A percentile compares a stretch with the other conserved stretches of the same genome.
Evolutionary conservation across 2,888 invertebrate genomes (phyloP).

Genomic region (Andrena bucephala): DNA sequence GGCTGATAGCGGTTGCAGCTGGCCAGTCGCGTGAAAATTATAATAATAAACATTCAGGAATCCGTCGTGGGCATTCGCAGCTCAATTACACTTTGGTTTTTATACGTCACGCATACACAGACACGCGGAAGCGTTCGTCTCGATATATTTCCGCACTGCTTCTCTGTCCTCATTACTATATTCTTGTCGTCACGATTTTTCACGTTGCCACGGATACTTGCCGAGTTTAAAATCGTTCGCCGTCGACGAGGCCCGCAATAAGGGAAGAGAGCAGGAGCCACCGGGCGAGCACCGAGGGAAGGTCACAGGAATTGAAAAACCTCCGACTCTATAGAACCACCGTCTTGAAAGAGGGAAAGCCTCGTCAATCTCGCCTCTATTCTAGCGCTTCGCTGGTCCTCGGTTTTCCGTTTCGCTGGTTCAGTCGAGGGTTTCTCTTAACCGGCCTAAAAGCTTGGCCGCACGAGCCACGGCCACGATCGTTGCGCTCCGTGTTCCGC

Average conservation of each 20-base stretch:
- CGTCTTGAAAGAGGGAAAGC: neutral
- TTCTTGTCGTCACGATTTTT: conserved; percentile 32
- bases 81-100: conserved; percentile 56
- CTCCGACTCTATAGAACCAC: neutral
- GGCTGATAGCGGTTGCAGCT: conserved; percentile 1
- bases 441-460: conserved; percentile 34
- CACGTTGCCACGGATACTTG: conserved; percentile 24
- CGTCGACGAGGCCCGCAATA: conserved; percentile 4
- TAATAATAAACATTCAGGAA: conserved; percentile 41
- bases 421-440: conserved; percentile 9
- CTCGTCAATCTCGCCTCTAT: neutral
- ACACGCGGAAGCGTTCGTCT: conserved; percentile 17
- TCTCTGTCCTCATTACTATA: conserved; percentile 1
- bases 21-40: conserved; percentile 18
- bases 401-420: neutral
- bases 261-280: conserved; percentile 1
- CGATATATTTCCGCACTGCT: conserved; percentile 41
- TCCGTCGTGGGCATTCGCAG: conserved; percentile 57
- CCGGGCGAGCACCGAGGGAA: neutral
- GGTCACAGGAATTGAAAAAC: conserved; percentile 40
- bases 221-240: neutral
- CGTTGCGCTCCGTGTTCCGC: neutral
- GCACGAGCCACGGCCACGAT: neutral
- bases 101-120: conserved; percentile 26
- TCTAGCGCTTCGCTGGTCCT: neutral